Percentiles rank a stretch among this genome's conserved stretches.
phyloP scores from a whole-genome alignment of 2,113 vertebrate genomes.

The Oryzias curvinotus region DNA sequence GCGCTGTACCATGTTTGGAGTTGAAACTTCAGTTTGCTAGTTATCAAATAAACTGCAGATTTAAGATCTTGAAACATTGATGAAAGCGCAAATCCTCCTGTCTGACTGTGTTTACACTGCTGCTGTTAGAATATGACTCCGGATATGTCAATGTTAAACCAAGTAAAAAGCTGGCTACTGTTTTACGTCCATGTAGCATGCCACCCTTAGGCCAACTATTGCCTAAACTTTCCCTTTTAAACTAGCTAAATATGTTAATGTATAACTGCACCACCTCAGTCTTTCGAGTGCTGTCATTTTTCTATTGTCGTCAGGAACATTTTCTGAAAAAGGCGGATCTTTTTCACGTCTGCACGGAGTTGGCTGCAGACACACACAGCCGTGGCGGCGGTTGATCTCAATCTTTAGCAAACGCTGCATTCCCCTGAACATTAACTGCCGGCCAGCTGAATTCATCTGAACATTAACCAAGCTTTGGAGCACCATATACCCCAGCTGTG shows the following conservation, averaged over 20 bases:
- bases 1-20: constrained; percentile 62
- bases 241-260: too few species aligned
- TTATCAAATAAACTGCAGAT: constrained; percentile 31
- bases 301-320: constrained; percentile 3
- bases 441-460: constrained; percentile 62
- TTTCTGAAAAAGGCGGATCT: constrained; percentile 11
- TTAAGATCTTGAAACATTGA: constrained; percentile 34
- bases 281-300: neutral
- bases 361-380: constrained; percentile 34
- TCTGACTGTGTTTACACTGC: constrained; percentile 34
- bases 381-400: constrained; percentile 54
- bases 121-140: constrained; percentile 15
- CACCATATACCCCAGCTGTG: constrained; percentile 38
- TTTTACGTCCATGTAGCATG: constrained; percentile 31
- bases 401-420: constrained; percentile 64
- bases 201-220: constrained; percentile 4
- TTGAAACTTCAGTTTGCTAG: constrained; percentile 30
- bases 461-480: constrained; percentile 67
- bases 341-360: constrained; percentile 30
- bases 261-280: neutral
- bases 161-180: constrained; percentile 35
- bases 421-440: constrained; percentile 73
- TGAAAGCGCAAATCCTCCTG: constrained; percentile 42
- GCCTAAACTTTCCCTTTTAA: constrained; percentile 13
- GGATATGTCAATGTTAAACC: constrained; percentile 50